Evolutionary conservation across 2,888 invertebrate genomes (phyloP).

Genomic region (Pherbina coryleti): DNA sequence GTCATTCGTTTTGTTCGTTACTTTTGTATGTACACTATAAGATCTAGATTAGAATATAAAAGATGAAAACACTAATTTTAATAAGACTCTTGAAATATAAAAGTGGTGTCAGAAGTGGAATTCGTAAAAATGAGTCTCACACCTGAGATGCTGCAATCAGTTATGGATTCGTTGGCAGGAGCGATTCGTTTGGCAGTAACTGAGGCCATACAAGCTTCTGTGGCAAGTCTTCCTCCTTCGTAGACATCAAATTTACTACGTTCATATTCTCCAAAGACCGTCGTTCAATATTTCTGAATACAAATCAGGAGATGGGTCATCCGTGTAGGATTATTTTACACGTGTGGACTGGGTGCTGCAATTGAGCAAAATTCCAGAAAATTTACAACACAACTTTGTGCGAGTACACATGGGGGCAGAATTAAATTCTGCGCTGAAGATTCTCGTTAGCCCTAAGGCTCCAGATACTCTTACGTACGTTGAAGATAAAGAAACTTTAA

Average conservation of each 20-base stretch:
- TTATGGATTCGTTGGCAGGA: slow-evolving; percentile 20
- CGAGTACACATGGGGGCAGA: slow-evolving; percentile 30
- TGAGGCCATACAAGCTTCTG: slow-evolving; percentile 1
- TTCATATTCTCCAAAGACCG: slow-evolving; percentile 16
- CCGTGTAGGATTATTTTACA: slow-evolving; percentile 34
- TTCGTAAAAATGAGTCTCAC: neutral
- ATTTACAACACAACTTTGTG: slow-evolving; percentile 23
- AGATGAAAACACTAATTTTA: too few species aligned
- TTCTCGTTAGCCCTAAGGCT: slow-evolving; percentile 26
- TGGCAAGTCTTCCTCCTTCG: neutral
- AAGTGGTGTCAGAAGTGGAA: neutral
- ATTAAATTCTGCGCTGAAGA: slow-evolving; percentile 30
- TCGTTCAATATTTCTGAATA: slow-evolving; percentile 25
- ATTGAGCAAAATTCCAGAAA: slow-evolving; percentile 19
- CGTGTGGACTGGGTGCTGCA: too few species aligned
- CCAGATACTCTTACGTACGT: slow-evolving; percentile 2
- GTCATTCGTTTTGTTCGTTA: too few species aligned
- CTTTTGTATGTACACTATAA: too few species aligned
- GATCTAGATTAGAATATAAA: too few species aligned
- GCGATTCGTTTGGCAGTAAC: slow-evolving; percentile 29
- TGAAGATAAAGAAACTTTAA: neutral
- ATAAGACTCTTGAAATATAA: neutral
- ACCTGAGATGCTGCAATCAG: slow-evolving; percentile 19
- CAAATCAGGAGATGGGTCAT: slow-evolving; percentile 19
- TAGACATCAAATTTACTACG: too few species aligned